phyloP scores from a whole-genome alignment of 2,888 invertebrate genomes.

The Pachymerium ferrugineum region DNA sequence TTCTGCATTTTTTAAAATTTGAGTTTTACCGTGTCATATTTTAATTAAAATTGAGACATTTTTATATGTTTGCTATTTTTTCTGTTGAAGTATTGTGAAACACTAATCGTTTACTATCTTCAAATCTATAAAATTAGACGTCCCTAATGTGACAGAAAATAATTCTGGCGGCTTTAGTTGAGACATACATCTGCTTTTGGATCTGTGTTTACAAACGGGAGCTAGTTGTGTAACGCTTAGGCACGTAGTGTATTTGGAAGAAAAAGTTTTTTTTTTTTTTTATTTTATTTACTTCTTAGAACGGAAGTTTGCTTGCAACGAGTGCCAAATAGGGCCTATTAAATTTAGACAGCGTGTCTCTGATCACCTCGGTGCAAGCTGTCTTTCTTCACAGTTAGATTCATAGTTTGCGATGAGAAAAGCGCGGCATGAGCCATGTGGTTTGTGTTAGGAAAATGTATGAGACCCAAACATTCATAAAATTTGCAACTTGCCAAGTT shows the following conservation, averaged over 20 bases:
- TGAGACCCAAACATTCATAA: neutral
- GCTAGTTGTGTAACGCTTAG: constrained; percentile 4
- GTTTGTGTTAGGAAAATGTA: constrained; percentile 6
- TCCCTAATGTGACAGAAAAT: constrained; percentile 2
- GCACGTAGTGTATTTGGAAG: constrained; percentile 12
- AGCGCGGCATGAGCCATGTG: constrained; percentile 8
- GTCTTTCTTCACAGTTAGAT: constrained; percentile 11
- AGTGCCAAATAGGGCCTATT: constrained; percentile 5
- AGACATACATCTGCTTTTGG: neutral
- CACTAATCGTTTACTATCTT: neutral
- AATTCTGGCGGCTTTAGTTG: neutral
- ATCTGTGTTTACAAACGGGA: neutral
- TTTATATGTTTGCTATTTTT: too few species aligned
- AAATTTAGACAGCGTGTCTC: neutral
- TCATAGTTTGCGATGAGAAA: constrained; percentile 15
- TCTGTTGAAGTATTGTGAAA: neutral
- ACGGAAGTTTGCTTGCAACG: constrained; percentile 3
- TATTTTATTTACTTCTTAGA: neutral
- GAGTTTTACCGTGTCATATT: too few species aligned
- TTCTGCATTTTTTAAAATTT: too few species aligned
- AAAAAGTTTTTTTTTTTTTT: neutral
- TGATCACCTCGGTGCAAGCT: constrained; percentile 6
- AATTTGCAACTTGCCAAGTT: constrained; percentile 3
- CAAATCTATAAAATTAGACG: neutral
- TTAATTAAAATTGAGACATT: too few species aligned